A percentile compares a stretch with the other conserved stretches of the same genome.
Conservation (phyloP, 2,113 vertebrate species). For the Paraplagusia blochii region DNA sequence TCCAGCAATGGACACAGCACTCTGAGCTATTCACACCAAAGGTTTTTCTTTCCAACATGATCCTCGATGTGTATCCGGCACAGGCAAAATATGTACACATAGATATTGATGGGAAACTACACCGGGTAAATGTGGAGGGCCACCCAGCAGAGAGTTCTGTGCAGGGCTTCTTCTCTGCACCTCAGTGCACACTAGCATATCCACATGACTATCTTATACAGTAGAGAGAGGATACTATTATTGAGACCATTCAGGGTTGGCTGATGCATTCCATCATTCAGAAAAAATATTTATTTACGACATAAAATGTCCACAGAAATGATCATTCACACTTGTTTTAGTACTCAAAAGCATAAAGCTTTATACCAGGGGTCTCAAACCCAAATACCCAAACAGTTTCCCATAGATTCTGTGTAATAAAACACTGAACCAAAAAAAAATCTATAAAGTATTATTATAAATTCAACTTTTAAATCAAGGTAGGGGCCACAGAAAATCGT, state of each 20-base stretch:
- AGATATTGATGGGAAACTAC: not conserved
- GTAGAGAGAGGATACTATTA: constrained; percentile 6
- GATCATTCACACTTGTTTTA: not conserved
- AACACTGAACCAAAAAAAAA: not conserved
- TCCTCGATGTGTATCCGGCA: constrained; percentile 7
- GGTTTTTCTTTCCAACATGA: constrained; percentile 1
- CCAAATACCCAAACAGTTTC: too few relatives aligned
- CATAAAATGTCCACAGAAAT: not conserved
- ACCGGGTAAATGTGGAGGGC: constrained; percentile 7
- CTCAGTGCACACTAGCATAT: constrained; percentile 17
- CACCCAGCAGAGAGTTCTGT: constrained; percentile 13
- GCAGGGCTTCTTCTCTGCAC: constrained; percentile 6
- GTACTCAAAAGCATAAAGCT: not conserved
- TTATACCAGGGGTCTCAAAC: too few relatives aligned
- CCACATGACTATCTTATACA: not conserved
- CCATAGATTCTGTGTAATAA: not conserved
- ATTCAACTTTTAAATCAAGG: too few relatives aligned
- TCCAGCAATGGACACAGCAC: too few relatives aligned
- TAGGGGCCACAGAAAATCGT: too few relatives aligned
- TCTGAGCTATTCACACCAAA: not conserved
- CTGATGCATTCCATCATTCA: not conserved
- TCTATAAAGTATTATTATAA: too few relatives aligned
- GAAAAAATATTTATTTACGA: not conserved
- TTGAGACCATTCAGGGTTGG: not conserved
- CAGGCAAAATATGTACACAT: constrained; percentile 4